Percentiles rank a stretch among this genome's conserved stretches.
phyloP scores from a whole-genome alignment of 1,140 invertebrate species.

The Drosophila eugracilis region DNA sequence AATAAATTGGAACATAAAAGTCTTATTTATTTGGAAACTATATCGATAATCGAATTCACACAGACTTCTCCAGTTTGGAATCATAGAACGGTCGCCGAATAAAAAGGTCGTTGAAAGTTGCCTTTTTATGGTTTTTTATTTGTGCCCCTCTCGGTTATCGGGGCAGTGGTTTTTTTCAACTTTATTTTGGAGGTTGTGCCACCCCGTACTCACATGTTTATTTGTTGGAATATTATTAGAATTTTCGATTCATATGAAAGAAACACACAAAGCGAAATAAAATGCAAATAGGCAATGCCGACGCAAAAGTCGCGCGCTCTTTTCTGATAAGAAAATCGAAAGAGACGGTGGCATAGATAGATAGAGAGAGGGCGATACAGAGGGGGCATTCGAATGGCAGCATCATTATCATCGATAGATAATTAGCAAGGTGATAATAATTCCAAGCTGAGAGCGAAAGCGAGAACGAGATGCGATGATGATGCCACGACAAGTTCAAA shows the following conservation, averaged over 20 bases:
- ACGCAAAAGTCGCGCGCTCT: conserved; percentile 49
- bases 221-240: conserved; percentile 63
- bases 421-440: conserved; percentile 77
- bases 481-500: conserved; percentile 65
- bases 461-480: conserved; percentile 36
- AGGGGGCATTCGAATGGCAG: conserved; percentile 56
- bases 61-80: conserved; percentile 3
- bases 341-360: conserved; percentile 19
- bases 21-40: not conserved
- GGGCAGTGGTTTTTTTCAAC: conserved; percentile 16
- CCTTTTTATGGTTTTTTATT: conserved; percentile 18
- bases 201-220: conserved; percentile 47
- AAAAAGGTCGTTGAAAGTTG: conserved; percentile 24
- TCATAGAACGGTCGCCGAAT: conserved; percentile 4
- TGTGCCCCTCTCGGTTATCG: conserved; percentile 9
- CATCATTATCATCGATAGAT: conserved; percentile 75
- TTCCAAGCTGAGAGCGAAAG: conserved; percentile 49
- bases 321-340: conserved; percentile 55
- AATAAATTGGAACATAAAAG: not conserved
- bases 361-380: conserved; percentile 4
- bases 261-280: conserved; percentile 44
- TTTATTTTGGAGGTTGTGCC: conserved; percentile 19
- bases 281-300: conserved; percentile 66
- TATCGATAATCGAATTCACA: not conserved
- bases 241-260: conserved; percentile 42